A percentile compares a stretch with the other conserved stretches of the same genome.
These are phyloP conservation scores for Anhinga rufa DNA, from an alignment of 2,113 vertebrate genomes.

Conservation along the genomic window DNA sequence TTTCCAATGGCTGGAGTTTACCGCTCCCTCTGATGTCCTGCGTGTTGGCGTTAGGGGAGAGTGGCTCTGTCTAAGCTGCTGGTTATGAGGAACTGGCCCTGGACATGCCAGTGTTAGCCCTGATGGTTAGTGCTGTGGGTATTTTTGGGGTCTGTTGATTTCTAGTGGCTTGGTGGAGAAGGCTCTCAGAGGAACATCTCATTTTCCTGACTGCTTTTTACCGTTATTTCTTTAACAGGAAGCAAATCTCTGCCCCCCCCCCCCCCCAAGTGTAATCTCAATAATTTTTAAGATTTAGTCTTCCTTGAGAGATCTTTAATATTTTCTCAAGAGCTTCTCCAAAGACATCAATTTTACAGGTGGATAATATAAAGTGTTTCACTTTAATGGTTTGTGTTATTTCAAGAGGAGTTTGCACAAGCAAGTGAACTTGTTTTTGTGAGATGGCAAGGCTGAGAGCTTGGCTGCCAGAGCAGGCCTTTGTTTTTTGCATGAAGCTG, in stretches of 20 bases:
- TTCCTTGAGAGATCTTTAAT: not conserved
- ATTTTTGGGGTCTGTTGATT: not conserved
- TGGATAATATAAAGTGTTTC: not conserved
- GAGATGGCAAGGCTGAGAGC: not conserved
- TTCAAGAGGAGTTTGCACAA: not conserved
- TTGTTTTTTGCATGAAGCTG: not conserved
- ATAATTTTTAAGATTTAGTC: not conserved
- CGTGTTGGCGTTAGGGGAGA: not conserved
- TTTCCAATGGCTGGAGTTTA: not conserved
- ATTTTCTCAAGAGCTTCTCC: not conserved
- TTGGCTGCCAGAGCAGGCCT: not conserved
- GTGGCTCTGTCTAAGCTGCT: not conserved
- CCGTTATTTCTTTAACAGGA: not conserved
- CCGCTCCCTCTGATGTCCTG: not conserved
- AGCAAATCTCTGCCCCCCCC: not conserved
- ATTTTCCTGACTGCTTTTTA: not conserved
- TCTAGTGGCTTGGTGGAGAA: not conserved
- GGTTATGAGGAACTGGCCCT: not conserved
- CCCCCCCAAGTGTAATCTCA: not conserved
- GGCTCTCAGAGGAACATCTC: not conserved
- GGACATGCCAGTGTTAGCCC: not conserved
- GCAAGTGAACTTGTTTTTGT: not conserved
- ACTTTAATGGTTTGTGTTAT: not conserved
- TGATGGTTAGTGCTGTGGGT: not conserved
- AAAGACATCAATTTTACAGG: not conserved